Base-by-base conservation (phyloP, 2,113 vertebrate genomes). In the Neodon shergylaensis region DNA sequence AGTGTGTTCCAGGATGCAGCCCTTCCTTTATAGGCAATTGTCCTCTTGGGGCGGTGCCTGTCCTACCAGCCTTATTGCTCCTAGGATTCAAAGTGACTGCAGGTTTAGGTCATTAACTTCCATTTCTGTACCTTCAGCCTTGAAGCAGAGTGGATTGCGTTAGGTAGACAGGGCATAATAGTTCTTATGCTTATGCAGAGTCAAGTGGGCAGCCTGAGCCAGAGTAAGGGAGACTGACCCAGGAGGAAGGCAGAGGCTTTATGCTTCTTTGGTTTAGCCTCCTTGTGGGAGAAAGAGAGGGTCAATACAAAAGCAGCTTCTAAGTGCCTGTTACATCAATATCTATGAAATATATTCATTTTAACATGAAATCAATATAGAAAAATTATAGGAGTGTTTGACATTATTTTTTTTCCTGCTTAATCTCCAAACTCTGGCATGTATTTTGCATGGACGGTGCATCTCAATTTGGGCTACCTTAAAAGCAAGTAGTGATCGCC, bases 281-380 rank as follows among this genome's bases (percentile, higher is more conserved):
- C 49, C n/a, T 58, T 61, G n/a, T 74, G 49, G 26, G n/a, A 9
- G 70, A 52, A 42, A 58, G 16, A 74, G 49, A 88, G 86, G 74
- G 14, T 42, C 36, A 10, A 74, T 88, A 42, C 70, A 42, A 88
- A 74, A 74, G 70, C 26, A 54, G 70, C 33, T 58, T 88, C 86
- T 58, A 73, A 54, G 21, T 54, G 68, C 49, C 33, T 73, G 49
- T 74, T 54, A 88, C 79, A 24, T 12, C 28, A 72, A 31, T 87
- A 24, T 61, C 58, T 83, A 54, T 90, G 79, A 82, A 90, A 87
- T 78, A 82, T 77, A 66, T 84, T 76, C 78, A 92, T 88, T 83
- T 83, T 86, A 96, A 90, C 33, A 44, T 73, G 33, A 79, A 93
- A 92, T 94, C 21, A 68, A 89, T 65, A 82, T 47, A 72, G 42